Conservation (phyloP, 2,888 invertebrate species). For the Cynaeus angustus region DNA sequence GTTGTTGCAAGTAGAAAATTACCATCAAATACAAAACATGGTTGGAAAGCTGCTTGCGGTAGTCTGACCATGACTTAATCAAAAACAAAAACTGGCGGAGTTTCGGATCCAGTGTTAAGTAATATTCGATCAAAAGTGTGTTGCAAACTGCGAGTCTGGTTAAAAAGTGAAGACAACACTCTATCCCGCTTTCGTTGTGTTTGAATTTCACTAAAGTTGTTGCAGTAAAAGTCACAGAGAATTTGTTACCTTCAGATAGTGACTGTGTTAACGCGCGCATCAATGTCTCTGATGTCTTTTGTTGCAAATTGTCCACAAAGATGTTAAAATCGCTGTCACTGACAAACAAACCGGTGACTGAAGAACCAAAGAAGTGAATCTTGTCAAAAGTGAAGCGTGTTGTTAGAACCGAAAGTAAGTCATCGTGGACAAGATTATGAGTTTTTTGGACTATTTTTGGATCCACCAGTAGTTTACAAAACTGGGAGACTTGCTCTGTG, state of each 20-base stretch:
- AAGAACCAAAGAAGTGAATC: conserved; percentile 14
- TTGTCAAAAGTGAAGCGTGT: background rate
- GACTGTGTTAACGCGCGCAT: too few species aligned
- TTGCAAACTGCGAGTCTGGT: conserved; percentile 82
- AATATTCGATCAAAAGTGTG: conserved; percentile 77
- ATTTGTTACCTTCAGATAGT: background rate
- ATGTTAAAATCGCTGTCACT: conserved; percentile 53
- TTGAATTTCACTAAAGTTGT: conserved; percentile 57
- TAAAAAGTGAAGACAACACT: conserved; percentile 84
- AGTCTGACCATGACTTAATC: conserved; percentile 86
- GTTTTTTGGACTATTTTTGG: background rate
- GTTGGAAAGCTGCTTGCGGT: conserved; percentile 77
- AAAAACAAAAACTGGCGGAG: conserved; percentile 77
- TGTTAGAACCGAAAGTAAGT: background rate
- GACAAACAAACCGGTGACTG: conserved; percentile 52
- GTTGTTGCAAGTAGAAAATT: conserved; percentile 83
- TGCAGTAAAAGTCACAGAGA: conserved; percentile 66
- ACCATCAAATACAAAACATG: conserved; percentile 81
- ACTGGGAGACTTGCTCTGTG: background rate
- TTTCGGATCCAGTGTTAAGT: conserved; percentile 75
- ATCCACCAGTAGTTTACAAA: background rate
- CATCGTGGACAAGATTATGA: background rate
- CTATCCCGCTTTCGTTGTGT: conserved; percentile 76
- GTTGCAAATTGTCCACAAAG: conserved; percentile 71
- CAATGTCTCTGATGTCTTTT: too few species aligned